Base-by-base conservation (phyloP, 2,888 invertebrate genomes). In the Phengaris arion region DNA sequence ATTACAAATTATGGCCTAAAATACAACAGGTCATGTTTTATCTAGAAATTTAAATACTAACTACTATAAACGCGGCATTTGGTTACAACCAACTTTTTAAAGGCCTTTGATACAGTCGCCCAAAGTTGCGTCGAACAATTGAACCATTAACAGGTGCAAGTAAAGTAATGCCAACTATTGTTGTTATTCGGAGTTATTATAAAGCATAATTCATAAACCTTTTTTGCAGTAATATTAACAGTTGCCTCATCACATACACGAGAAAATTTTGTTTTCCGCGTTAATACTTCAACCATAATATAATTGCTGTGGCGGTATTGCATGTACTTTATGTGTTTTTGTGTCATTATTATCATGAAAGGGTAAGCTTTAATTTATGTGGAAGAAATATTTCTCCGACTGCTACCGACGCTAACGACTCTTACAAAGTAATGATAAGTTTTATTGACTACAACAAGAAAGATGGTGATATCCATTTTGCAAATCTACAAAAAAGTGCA, bases 241-340 rank as follows among this genome's bases (percentile, higher is more conserved):
- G 69, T 75, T 80, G 79, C 22, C 79, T 76, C 77, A 79, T 79
- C 79, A 79, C 79, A 78, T 79, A 79, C 77, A 64, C 52, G 76
- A 74, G 59, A 69, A 55, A 70, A 70, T 59, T 75, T 59, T 72
- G 45, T 72, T 72, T 75, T 72, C 70, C 57, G 46, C 64, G 15
- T 74, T 57, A 74, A 59, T 74, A 35, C 72, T 72, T 72, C 72
- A 54, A 72, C 72, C 22, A 22, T 22, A 13, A 35, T 72, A 22
- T 72, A 72, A 72, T 72, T 72, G 12, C 35, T 13, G 52, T 52
- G 54, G 35, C 54, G 54, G 22, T 22, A 72, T 54, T 72, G 13
- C 35, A 72, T 52, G 72, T 72, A 52, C 13, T 52, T 72, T 52
- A 72, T 72, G 72, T 54, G 72, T 72, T 72, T 72, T 52, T 72